Evolutionary conservation across 2,888 invertebrate species (phyloP).

Genomic region (Barypeithes pellucidus): DNA sequence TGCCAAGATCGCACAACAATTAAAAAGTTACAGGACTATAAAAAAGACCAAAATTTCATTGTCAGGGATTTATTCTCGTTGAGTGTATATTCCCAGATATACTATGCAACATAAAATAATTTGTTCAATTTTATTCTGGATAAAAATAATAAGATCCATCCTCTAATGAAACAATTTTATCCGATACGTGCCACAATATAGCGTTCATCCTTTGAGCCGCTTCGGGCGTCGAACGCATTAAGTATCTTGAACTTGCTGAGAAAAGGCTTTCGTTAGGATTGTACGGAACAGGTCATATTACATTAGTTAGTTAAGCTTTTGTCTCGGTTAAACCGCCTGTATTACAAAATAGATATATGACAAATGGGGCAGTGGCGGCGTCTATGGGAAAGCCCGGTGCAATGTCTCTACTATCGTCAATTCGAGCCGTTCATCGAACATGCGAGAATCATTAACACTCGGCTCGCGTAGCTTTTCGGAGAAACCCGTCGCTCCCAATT

Average conservation of each 20-base stretch:
- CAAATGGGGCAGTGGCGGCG: no score
- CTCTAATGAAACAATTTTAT: not conserved
- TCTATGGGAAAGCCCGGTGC: no score
- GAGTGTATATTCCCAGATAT: not conserved
- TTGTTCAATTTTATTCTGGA: not conserved
- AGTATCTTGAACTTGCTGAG: constrained; percentile 5
- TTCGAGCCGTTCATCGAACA: no score
- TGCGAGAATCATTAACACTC: no score
- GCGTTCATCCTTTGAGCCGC: not conserved
- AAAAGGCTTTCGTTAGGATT: not conserved
- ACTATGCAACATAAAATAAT: not conserved
- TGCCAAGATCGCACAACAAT: no score
- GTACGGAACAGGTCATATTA: not conserved
- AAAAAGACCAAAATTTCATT: no score
- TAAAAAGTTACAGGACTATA: no score
- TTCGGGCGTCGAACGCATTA: constrained; percentile 8
- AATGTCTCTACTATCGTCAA: no score
- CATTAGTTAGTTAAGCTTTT: constrained; percentile 4
- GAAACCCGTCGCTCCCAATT: no score
- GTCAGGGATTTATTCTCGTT: no score
- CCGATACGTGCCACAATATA: constrained; percentile 2
- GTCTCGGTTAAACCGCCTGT: not conserved
- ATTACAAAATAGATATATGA: not conserved
- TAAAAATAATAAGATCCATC: constrained; percentile 12
- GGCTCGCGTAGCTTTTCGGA: no score